A percentile compares a stretch with the other conserved stretches of the same genome.
phyloP scores from a whole-genome alignment of 30 jellyfish, hydroid and myxozoan genomes.

The Hydractinia echinata region DNA sequence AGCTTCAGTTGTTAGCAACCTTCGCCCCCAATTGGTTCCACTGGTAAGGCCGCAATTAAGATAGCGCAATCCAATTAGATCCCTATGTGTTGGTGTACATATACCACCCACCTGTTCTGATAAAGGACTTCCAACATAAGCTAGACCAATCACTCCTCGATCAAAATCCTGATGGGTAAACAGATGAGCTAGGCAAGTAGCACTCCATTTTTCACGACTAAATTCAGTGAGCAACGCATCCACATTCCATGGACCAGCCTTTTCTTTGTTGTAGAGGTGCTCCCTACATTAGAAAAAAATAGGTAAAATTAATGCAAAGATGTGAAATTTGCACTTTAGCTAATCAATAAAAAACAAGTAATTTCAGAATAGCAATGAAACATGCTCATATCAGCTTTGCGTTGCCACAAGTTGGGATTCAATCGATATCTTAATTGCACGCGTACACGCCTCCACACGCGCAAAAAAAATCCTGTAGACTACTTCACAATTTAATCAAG shows the following conservation, averaged over 20 bases:
- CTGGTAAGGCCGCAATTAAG: slow-evolving; percentile 73
- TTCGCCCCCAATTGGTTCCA: slow-evolving; percentile 85
- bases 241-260: slow-evolving; percentile 14
- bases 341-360: too few species aligned
- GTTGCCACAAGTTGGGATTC: too few species aligned
- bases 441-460: too few species aligned
- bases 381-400: too few species aligned
- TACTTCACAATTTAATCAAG: too few species aligned
- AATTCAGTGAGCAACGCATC: slow-evolving; percentile 52
- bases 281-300: neutral
- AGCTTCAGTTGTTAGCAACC: slow-evolving; percentile 81
- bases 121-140: slow-evolving; percentile 73
- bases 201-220: slow-evolving; percentile 67
- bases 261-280: neutral
- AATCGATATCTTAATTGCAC: too few species aligned
- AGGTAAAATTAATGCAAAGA: neutral
- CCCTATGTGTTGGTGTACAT: slow-evolving; percentile 54
- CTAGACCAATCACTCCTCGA: slow-evolving; percentile 85
- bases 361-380: too few species aligned
- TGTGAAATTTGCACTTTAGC: too few species aligned
- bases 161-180: slow-evolving; percentile 88
- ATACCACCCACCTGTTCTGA: slow-evolving; percentile 60
- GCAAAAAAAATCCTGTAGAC: too few species aligned
- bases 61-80: slow-evolving; percentile 19
- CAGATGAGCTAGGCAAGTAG: slow-evolving; percentile 67